Percentiles rank a stretch among this genome's conserved stretches.
These are phyloP conservation scores for Scatophagus argus DNA, from an alignment of 2,113 vertebrate species.

Conservation along the genomic window DNA sequence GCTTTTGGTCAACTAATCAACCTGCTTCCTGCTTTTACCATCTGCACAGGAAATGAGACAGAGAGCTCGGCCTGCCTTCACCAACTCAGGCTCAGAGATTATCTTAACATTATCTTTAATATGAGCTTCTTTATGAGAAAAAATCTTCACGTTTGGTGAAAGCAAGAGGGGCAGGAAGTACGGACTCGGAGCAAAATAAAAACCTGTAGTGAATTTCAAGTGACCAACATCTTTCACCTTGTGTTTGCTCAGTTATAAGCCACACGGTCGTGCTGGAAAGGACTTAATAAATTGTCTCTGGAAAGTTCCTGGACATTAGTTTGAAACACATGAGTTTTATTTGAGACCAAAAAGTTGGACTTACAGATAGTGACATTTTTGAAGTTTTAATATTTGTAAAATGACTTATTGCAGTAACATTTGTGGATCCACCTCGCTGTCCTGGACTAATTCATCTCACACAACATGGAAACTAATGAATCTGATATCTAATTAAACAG, in stretches of 20 bases:
- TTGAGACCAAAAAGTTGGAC: not conserved
- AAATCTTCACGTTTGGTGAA: not conserved
- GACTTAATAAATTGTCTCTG: not conserved
- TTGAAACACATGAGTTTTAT: not conserved
- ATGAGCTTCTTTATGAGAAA: conserved; percentile 53
- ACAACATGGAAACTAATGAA: conserved; percentile 42
- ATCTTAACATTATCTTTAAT: conserved; percentile 34
- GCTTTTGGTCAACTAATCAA: conserved; percentile 2
- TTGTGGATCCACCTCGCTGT: not conserved
- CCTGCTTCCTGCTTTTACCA: conserved; percentile 38
- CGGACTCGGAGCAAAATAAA: not conserved
- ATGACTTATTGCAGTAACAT: not conserved
- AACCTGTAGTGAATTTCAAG: too few species aligned
- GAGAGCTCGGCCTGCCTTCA: not conserved
- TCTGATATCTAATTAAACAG: conserved; percentile 60
- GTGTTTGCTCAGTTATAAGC: not conserved
- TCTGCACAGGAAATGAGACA: conserved; percentile 68
- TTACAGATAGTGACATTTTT: not conserved
- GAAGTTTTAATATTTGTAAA: not conserved
- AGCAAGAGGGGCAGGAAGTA: not conserved
- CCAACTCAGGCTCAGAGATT: conserved; percentile 16
- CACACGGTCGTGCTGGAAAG: too few species aligned
- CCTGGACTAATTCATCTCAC: conserved; percentile 36
- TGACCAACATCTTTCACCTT: not conserved
- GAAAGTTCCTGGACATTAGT: not conserved